Base-by-base conservation (phyloP, 2,113 vertebrate species). In the Hymenochirus boettgeri region DNA sequence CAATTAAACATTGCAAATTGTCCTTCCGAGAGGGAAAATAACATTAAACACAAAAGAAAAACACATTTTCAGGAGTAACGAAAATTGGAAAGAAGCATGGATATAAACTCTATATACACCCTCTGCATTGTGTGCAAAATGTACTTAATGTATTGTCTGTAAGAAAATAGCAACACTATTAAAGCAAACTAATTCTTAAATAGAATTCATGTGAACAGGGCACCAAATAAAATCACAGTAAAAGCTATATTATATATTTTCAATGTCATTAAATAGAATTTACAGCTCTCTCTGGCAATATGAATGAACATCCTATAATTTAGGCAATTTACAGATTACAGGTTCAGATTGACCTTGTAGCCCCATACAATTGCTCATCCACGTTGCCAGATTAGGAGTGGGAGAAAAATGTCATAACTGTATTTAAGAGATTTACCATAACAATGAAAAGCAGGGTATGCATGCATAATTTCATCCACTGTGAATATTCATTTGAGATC, bases 281-380 rank as follows among this genome's bases (percentile, higher is more conserved):
- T 88, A 84, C 82, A 86, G 83, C 89, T 87, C 85, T 90, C 83
- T 70, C 83, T 85, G 86, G 88, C 84, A 87, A 88, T 84, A 85
- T 85, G 87, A 87, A 86, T 85, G 85, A 89, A 89, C 89, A 91
- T 91, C 85, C 88, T 90, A 88, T 90, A 90, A 92, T 93, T 90
- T 89, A 90, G 86, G 86, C 82, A 90, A 92, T 93, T 92, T 90
- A 90, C 89, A 82, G 77, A 88, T 90, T 90, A 90, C 86, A 88
- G 91, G 90, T 92, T 89, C 86, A 89, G 87, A 87, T 86, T 88
- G 86, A 91, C 88, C 86, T 86, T 82, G 83, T 83, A 87, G 86
- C 84, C 64, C 86, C 82, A 84, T 87, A 88, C 88, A 90, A 89
- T 87, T 87, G 83, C 84, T 88, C 86, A 84, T 88, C 83, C 86